These are phyloP conservation scores for Petrolisthes cinctipes DNA, from an alignment of 2,888 invertebrate genomes.

Conservation along the genomic window DNA sequence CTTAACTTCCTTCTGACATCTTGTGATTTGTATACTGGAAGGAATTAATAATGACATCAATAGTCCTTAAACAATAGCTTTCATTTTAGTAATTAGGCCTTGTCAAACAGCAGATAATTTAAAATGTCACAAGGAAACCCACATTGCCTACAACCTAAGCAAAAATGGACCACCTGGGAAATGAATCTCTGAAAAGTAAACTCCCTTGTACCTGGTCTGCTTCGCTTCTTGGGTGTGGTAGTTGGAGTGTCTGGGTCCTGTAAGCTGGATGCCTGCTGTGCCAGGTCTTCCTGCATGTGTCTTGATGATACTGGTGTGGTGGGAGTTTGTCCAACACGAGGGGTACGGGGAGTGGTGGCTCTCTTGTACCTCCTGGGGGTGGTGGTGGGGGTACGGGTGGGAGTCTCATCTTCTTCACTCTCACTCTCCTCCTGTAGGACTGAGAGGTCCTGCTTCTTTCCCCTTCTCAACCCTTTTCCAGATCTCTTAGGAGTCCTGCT, in stretches of 20 bases:
- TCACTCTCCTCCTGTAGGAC: slow-evolving; percentile 36
- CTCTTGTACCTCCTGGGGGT: not conserved
- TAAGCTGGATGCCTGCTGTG: not conserved
- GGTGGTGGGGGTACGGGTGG: not conserved
- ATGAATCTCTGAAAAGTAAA: too few relatives aligned
- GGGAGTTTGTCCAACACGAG: not conserved
- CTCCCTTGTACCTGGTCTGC: not conserved
- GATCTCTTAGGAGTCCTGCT: slow-evolving; percentile 7
- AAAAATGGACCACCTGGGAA: too few relatives aligned
- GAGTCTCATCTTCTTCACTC: slow-evolving; percentile 22
- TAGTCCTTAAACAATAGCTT: too few relatives aligned
- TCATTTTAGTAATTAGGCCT: too few relatives aligned
- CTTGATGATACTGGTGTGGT: not conserved
- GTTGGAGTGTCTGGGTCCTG: not conserved
- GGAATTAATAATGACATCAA: too few relatives aligned
- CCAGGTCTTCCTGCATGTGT: not conserved
- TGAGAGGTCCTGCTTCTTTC: slow-evolving; percentile 20
- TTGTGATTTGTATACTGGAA: too few relatives aligned
- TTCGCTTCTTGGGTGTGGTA: not conserved
- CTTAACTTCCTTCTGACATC: too few relatives aligned
- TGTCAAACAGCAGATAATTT: too few relatives aligned
- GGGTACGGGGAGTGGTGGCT: slow-evolving; percentile 25
- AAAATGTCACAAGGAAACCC: too few relatives aligned
- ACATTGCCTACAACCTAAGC: too few relatives aligned
- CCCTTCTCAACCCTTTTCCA: slow-evolving; percentile 10